These are phyloP conservation scores for Nothura maculosa DNA, from an alignment of 2,797 vertebrate genomes.

Conservation along the genomic window DNA sequence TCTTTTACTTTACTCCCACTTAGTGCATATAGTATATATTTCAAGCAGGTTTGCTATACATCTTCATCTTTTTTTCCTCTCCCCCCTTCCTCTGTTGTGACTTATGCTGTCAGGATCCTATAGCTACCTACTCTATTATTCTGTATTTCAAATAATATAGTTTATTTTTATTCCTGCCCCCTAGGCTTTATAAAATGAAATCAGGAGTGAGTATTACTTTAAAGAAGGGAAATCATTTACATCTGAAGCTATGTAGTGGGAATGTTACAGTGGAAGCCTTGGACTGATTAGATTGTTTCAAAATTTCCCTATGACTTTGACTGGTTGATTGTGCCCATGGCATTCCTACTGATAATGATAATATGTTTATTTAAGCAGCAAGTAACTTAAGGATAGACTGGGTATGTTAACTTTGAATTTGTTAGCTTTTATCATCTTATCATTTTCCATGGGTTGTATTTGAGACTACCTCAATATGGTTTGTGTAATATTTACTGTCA, in stretches of 20 bases:
- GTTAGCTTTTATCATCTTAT: neutral
- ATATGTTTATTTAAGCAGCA: constrained; percentile 35
- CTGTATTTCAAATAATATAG: constrained; percentile 10
- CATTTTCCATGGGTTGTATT: neutral
- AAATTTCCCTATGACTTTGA: neutral
- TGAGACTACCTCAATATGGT: neutral
- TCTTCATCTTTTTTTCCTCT: neutral
- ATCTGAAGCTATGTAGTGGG: neutral
- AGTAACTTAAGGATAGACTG: constrained; percentile 12
- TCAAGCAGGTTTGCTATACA: neutral
- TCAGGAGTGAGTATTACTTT: neutral
- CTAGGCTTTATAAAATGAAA: neutral
- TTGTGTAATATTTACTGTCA: neutral
- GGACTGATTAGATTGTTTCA: constrained; percentile 20
- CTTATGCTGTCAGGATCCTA: neutral
- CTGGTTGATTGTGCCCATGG: constrained; percentile 29
- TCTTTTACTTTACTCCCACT: neutral
- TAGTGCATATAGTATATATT: neutral
- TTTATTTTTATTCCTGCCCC: neutral
- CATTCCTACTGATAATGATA: constrained; percentile 2
- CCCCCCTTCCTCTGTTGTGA: neutral
- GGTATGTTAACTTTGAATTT: neutral
- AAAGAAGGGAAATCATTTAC: constrained; percentile 38
- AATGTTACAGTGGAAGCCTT: constrained; percentile 3
- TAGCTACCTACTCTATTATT: neutral